phyloP scores from a whole-genome alignment of 2,113 vertebrate species.

The Helogale parvula region DNA sequence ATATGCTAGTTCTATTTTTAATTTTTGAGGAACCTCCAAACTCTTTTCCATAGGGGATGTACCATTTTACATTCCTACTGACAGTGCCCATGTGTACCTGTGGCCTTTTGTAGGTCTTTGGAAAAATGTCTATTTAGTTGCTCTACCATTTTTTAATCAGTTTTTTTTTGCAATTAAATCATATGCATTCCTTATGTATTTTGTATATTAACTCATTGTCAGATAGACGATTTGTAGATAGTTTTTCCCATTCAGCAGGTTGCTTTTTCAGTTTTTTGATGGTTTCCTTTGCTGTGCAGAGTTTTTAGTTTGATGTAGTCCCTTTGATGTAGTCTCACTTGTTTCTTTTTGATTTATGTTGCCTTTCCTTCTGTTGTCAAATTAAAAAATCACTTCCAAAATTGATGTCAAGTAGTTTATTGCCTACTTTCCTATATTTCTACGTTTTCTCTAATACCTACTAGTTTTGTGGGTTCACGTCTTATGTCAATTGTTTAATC shows the following conservation, averaged over 20 bases:
- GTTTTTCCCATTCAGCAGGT: too few species aligned
- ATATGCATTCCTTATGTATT: background rate
- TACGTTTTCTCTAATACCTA: background rate
- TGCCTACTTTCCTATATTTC: background rate
- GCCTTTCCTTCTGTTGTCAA: background rate
- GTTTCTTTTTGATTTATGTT: background rate
- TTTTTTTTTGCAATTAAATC: background rate
- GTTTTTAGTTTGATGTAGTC: background rate
- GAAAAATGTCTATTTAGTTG: background rate
- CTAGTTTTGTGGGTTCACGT: background rate
- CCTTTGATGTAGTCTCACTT: background rate
- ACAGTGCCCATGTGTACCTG: background rate
- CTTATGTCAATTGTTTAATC: background rate
- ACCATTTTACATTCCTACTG: background rate
- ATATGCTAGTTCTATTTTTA: background rate
- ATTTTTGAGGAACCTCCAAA: background rate
- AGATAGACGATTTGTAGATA: too few species aligned
- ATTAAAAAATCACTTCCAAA: background rate
- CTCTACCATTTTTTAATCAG: background rate
- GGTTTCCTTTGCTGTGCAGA: background rate
- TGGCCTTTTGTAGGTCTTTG: background rate
- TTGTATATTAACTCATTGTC: background rate
- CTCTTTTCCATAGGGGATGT: background rate
- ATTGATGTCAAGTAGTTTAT: background rate
- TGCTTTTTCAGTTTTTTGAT: background rate